These are phyloP conservation scores for Battus philenor DNA, from an alignment of 1,140 invertebrate genomes.

Conservation along the genomic window DNA sequence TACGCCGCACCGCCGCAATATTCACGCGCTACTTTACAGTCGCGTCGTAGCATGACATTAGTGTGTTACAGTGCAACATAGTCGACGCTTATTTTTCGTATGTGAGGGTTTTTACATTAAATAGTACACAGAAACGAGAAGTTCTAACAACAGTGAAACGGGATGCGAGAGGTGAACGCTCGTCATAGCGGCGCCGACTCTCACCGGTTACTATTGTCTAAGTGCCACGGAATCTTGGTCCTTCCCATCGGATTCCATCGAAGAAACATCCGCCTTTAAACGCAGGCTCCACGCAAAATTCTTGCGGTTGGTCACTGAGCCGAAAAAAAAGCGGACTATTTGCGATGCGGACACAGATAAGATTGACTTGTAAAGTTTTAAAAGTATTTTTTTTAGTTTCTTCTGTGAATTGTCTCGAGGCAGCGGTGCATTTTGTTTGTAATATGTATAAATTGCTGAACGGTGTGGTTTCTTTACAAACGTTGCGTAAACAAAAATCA, in stretches of 20 bases:
- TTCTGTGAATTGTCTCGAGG: slow-evolving; percentile 1
- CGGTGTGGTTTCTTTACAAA: no score
- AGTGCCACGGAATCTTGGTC: slow-evolving; percentile 72
- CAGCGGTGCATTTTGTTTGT: slow-evolving; percentile 16
- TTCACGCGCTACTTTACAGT: slow-evolving; percentile 65
- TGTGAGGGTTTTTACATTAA: slow-evolving; percentile 32
- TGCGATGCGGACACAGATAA: slow-evolving; percentile 56
- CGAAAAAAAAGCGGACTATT: slow-evolving; percentile 55
- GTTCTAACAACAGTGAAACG: slow-evolving; percentile 34
- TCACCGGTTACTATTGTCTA: slow-evolving; percentile 71
- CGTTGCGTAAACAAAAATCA: no score
- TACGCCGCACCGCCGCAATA: slow-evolving; percentile 27
- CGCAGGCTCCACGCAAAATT: slow-evolving; percentile 54
- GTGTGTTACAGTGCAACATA: slow-evolving; percentile 51
- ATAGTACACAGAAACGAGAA: slow-evolving; percentile 20
- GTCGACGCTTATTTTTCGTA: slow-evolving; percentile 46
- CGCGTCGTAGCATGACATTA: slow-evolving; percentile 56
- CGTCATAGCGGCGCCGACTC: slow-evolving; percentile 70
- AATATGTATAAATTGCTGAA: background rate
- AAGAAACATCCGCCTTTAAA: slow-evolving; percentile 55
- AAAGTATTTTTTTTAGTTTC: no score
- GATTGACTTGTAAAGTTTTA: slow-evolving; percentile 25
- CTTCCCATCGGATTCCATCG: slow-evolving; percentile 68
- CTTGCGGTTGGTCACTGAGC: slow-evolving; percentile 39
- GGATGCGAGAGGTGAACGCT: slow-evolving; percentile 71